A percentile compares a stretch with the other conserved stretches of the same genome.
These are phyloP conservation scores for Coelopa frigida DNA, from an alignment of 1,140 invertebrate genomes.

Conservation along the genomic window DNA sequence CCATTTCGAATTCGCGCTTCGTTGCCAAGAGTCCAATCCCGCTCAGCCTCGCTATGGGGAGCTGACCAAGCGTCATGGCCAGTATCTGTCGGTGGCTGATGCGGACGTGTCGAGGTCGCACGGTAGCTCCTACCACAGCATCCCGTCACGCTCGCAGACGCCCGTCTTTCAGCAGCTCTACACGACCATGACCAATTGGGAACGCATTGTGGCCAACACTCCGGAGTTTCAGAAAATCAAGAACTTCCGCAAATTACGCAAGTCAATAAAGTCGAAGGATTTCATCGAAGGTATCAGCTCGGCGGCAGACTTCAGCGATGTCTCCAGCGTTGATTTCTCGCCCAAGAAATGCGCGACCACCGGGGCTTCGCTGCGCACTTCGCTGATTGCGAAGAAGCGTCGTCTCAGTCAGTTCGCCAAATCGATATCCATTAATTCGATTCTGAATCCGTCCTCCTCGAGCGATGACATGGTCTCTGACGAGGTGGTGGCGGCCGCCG, in stretches of 20 bases:
- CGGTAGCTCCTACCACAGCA: conserved; percentile 24
- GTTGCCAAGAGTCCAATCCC: no score
- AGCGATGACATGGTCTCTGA: conserved; percentile 18
- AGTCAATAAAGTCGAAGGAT: conserved; percentile 13
- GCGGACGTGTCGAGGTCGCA: conserved; percentile 15
- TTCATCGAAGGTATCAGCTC: conserved; percentile 6
- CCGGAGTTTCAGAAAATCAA: conserved; percentile 14
- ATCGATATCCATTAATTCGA: conserved; percentile 25
- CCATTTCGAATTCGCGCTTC: no score
- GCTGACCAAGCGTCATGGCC: conserved; percentile 3
- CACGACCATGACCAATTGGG: conserved; percentile 49
- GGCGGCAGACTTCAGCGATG: conserved; percentile 23
- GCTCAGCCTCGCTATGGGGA: no score
- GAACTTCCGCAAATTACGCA: conserved; percentile 10
- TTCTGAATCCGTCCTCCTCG: conserved; percentile 21
- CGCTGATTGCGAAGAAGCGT: conserved; percentile 13
- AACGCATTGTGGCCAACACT: conserved; percentile 39
- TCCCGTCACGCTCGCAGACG: conserved; percentile 39
- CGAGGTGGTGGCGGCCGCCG: conserved; percentile 22
- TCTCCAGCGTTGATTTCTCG: conserved; percentile 22
- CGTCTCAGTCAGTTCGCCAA: conserved; percentile 25
- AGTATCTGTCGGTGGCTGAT: conserved; percentile 38
- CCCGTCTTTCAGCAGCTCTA: conserved; percentile 53
- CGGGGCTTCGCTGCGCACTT: conserved; percentile 1
- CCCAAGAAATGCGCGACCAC: background rate